Evolutionary conservation across 2,888 invertebrate species (phyloP), one percentile per base, ranked within the genome.

Genomic region (Lutraria lutraria): DNA sequence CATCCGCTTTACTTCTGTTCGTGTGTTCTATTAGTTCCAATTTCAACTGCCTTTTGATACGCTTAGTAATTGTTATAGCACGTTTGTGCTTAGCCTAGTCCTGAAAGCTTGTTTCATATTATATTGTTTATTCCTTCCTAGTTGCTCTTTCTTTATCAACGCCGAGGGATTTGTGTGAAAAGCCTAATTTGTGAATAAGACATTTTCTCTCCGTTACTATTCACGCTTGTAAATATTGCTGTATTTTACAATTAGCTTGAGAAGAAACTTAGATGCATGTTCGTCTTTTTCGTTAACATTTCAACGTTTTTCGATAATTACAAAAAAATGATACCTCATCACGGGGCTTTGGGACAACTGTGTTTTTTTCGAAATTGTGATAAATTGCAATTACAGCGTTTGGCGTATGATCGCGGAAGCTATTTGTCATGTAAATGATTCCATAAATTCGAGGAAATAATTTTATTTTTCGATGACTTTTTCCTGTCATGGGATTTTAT

Each of bases 381-480:
- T 68, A 68, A 68, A 68, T 12, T 68, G 63, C 63, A 68, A 68
- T 68, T 68, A 25, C 63, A n/a, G 63, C 13, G 63, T 12, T 25
- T 25, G 63, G 63, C 21, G n/a, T 68, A 68, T 25, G 63, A 21
- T 25, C 25, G 21, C 63, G 13, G 63, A 68, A 68, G 25, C 63
- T n/a, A 25, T 68, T 68, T 68, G 63, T 68, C 25, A 25, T 68
- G 63, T 68, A 68, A 68, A 68, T 25, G 25, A 68, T 68, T 25
- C 63, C 25, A 68, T 68, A 68, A 25, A n/a, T 25, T 25, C 63
- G 8, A 13, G 63, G 63, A 68, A 60, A 68, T 68, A 25, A 68
- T 68, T 25, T 68, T 68, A 68, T 68, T 68, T 68, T 16, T 68
- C 25, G 25, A 68, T 25, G n/a, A 25, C 21, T 68, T 68, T 68